Conservation (phyloP, 2,888 invertebrate species). For the Zygaena filipendulae region DNA sequence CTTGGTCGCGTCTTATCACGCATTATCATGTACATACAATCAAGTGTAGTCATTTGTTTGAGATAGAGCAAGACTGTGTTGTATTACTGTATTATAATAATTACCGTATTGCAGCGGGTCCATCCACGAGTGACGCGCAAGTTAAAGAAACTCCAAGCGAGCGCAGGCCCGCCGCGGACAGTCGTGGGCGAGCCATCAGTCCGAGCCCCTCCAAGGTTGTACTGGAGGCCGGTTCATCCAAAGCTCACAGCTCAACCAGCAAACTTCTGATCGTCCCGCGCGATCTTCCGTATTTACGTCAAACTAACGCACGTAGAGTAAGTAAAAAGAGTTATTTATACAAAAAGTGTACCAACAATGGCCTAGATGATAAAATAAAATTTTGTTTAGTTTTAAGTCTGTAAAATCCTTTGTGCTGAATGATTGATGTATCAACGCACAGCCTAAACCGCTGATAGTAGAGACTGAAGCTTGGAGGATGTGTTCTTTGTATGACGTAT, state of each 20-base stretch:
- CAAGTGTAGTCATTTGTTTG: conserved; percentile 41
- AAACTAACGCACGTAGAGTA: conserved; percentile 65
- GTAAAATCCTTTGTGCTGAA: no score
- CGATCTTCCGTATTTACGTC: conserved; percentile 60
- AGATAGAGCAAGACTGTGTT: conserved; percentile 44
- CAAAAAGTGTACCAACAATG: no score
- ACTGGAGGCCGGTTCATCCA: conserved; percentile 56
- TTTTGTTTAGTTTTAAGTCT: no score
- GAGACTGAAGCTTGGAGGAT: no score
- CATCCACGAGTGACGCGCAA: conserved; percentile 35
- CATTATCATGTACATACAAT: conserved; percentile 46
- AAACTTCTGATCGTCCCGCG: conserved; percentile 58
- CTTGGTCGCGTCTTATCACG: conserved; percentile 41
- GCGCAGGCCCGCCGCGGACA: conserved; percentile 32
- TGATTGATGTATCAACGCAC: no score
- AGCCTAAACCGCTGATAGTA: no score
- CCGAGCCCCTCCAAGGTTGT: conserved; percentile 45
- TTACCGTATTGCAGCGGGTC: conserved; percentile 38
- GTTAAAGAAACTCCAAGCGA: conserved; percentile 29
- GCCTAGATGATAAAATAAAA: no score
- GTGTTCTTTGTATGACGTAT: no score
- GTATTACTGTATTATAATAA: no score
- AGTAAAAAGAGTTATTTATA: no score
- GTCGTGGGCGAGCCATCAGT: conserved; percentile 31
- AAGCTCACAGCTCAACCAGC: conserved; percentile 36